These are phyloP conservation scores for Ectropis crepuscularia DNA, from an alignment of 2,888 invertebrate species.

Conservation along the genomic window DNA sequence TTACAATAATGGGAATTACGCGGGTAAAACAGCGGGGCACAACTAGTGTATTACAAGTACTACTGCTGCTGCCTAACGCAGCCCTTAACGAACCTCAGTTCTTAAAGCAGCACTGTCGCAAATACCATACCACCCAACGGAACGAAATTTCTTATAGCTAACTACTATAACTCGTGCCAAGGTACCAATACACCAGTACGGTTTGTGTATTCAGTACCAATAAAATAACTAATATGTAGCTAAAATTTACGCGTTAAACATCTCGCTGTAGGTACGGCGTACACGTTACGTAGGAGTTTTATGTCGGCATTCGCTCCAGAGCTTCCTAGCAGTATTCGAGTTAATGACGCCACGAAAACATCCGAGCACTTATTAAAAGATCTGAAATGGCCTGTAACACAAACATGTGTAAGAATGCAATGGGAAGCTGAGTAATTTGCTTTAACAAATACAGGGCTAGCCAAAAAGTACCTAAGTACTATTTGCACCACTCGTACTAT, in stretches of 20 bases:
- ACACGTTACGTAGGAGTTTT: slow-evolving; percentile 57
- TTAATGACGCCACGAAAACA: slow-evolving; percentile 46
- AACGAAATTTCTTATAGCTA: too few relatives aligned
- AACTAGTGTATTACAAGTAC: too few relatives aligned
- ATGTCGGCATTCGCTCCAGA: slow-evolving; percentile 51
- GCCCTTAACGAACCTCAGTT: too few relatives aligned
- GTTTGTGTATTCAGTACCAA: background rate
- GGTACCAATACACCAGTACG: background rate
- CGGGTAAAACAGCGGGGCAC: too few relatives aligned
- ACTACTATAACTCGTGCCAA: too few relatives aligned
- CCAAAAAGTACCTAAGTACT: too few relatives aligned
- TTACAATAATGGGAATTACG: too few relatives aligned
- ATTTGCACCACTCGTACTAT: too few relatives aligned
- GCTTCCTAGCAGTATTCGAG: slow-evolving; percentile 43
- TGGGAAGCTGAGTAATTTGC: slow-evolving; percentile 3
- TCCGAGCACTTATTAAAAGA: slow-evolving; percentile 29
- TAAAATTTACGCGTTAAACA: slow-evolving; percentile 2
- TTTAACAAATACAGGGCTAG: background rate
- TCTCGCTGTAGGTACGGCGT: slow-evolving; percentile 24
- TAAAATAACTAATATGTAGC: slow-evolving; percentile 2
- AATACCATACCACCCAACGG: too few relatives aligned
- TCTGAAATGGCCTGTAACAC: slow-evolving; percentile 21
- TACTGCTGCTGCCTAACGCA: too few relatives aligned
- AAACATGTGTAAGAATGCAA: slow-evolving; percentile 25
- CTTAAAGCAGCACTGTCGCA: too few relatives aligned